Evolutionary conservation across 1,140 invertebrate genomes (phyloP), one percentile per base, ranked within the genome.

Genomic region (Microplitis mediator): DNA sequence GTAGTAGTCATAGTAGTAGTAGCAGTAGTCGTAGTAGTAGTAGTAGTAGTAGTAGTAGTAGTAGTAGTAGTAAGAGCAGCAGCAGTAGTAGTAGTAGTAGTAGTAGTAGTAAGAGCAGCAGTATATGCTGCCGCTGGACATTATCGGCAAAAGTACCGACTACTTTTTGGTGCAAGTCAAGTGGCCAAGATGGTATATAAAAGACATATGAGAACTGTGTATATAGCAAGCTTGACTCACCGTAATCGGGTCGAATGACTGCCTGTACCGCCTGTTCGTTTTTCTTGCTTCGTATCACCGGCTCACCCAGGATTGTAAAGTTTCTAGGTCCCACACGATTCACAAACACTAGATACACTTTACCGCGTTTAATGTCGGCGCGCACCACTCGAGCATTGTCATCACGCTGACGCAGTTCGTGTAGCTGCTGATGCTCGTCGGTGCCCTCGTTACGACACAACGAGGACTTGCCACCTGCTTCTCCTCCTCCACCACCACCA

Each of bases 281-380:
- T 76, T 89, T 89, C 76, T 88, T 87, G 75, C 81, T 87, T 70
- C 85, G 82, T 67, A 85, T 81, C 74, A 90, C 87, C 70, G 90
- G 91, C 80, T 90, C 89, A 73, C 90, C 90, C 72, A 90, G 87
- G 69, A 90, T 90, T 76, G 89, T 90, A 82, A 90, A 91, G 85
- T 91, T 91, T 80, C 90, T 89, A 78, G 89, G 89, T 84, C 90
- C 90, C 74, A 90, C 88, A 80, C 90, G 89, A 81, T 89, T 89
- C 80, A 90, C 90, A 87, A 91, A 91, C 85, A 91, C 89, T 82
- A 91, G 85, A 86, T 91, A 91, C 82, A 90, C 88, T 81, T 90
- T 89, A 71, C 90, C 89, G 76, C 89, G 87, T 78, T 90, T 90
- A 78, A 91, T 89, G 79, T 90, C 90, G 71, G 89, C 89, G 71